Conservation (phyloP, 2,113 vertebrate genomes). For the Trematocara stigmaticum region DNA sequence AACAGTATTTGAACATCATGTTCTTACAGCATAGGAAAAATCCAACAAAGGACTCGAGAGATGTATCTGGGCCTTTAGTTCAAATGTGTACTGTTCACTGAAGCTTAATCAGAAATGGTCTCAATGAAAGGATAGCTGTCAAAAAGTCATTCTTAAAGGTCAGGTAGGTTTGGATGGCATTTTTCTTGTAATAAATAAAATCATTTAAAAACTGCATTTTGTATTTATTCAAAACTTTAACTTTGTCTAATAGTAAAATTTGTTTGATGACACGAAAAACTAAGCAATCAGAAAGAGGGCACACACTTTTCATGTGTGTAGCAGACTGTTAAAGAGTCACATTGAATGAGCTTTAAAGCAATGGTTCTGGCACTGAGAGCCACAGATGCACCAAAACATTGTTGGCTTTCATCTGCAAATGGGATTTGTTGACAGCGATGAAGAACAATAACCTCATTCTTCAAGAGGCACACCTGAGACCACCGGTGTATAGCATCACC, state of each 20-base stretch:
- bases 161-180: not conserved
- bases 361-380: not conserved
- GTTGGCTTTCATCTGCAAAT: not conserved
- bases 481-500: not conserved
- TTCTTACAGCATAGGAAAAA: not conserved
- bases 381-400: not conserved
- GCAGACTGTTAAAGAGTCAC: not conserved
- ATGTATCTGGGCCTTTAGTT: not conserved
- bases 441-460: not conserved
- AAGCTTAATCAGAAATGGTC: not conserved
- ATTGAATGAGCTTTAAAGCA: not conserved
- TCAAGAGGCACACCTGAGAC: constrained; percentile 1
- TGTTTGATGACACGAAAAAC: not conserved
- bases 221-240: not conserved
- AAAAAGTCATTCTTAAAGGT: not conserved
- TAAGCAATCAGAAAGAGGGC: not conserved
- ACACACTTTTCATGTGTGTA: not conserved
- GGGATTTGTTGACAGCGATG: not conserved
- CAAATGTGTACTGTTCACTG: not conserved
- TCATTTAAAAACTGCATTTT: not conserved
- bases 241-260: not conserved
- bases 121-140: not conserved
- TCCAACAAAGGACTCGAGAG: not conserved
- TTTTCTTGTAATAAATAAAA: not conserved
- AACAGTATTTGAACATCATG: not conserved